These are phyloP conservation scores for Anser cygnoides DNA, from an alignment of 2,113 vertebrate species.

Conservation along the genomic window DNA sequence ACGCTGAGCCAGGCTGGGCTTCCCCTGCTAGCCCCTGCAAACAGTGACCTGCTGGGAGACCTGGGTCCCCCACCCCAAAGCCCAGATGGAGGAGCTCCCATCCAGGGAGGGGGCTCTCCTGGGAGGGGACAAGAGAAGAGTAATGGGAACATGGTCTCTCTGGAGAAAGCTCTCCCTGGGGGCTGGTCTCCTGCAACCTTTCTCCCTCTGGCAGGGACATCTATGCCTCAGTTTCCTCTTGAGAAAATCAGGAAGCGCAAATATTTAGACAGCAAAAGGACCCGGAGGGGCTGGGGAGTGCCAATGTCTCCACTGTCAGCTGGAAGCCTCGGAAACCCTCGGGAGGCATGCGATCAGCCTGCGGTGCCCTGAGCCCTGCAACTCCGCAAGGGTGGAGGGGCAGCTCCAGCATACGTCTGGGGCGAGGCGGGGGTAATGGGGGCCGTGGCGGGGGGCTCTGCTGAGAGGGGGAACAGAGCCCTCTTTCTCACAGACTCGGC, in stretches of 20 bases:
- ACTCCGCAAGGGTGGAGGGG: not conserved
- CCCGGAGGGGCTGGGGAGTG: not conserved
- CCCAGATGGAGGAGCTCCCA: accelerated
- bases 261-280: conserved; percentile 10
- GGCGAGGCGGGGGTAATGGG: not conserved
- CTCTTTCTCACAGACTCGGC: conserved; percentile 73
- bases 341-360: not conserved
- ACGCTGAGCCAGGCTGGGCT: not conserved
- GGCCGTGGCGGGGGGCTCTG: not conserved
- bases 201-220: not conserved
- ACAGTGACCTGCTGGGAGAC: not conserved
- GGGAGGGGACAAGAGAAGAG: not conserved
- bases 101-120: not conserved
- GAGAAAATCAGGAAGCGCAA: not conserved
- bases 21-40: accelerated
- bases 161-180: not conserved
- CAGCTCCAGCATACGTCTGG: not conserved
- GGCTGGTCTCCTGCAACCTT: not conserved
- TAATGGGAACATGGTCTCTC: not conserved
- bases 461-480: conserved; percentile 73
- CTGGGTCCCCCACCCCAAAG: not conserved
- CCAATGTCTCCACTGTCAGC: not conserved
- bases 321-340: not conserved
- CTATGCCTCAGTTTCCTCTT: conserved; percentile 16
- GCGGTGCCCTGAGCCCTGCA: accelerated